Evolutionary conservation across 2,888 invertebrate genomes (phyloP).

Genomic region (Unio delphinus): DNA sequence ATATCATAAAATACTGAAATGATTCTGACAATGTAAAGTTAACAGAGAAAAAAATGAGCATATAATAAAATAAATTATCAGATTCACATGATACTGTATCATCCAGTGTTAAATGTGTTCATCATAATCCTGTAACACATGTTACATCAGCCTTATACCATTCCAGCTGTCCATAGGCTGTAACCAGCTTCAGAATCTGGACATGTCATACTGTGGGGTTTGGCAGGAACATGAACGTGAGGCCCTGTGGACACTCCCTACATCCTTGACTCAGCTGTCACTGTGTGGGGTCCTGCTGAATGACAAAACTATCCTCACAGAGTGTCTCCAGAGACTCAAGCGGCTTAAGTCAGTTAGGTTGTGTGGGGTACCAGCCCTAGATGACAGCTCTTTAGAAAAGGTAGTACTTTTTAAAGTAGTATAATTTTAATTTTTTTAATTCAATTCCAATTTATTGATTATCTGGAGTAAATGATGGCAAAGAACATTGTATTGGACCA

Average conservation of each 20-base stretch:
- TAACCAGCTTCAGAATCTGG: slow-evolving; percentile 49
- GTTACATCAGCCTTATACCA: slow-evolving; percentile 1
- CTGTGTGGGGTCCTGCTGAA: slow-evolving; percentile 60
- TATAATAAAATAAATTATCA: no score
- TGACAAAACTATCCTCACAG: slow-evolving; percentile 56
- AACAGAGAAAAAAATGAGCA: no score
- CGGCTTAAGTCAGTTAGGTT: slow-evolving; percentile 49
- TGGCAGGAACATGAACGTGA: slow-evolving; percentile 47
- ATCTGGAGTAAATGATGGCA: no score
- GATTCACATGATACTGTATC: no score
- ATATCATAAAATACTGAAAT: no score
- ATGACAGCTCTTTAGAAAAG: slow-evolving; percentile 58
- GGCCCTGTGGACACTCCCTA: slow-evolving; percentile 58
- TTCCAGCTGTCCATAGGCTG: slow-evolving; percentile 61
- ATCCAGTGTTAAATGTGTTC: background rate
- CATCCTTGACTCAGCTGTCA: slow-evolving; percentile 53
- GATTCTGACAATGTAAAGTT: no score
- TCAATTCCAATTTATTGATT: background rate
- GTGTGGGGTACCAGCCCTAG: slow-evolving; percentile 64
- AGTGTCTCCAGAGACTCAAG: slow-evolving; percentile 52
- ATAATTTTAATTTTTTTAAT: background rate
- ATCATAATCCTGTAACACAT: background rate
- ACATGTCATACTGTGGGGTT: slow-evolving; percentile 63
- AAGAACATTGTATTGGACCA: no score
- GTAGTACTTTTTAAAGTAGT: slow-evolving; percentile 27